Conservation (phyloP, 2,797 vertebrate species). For the Pangasius mekongensis region DNA sequence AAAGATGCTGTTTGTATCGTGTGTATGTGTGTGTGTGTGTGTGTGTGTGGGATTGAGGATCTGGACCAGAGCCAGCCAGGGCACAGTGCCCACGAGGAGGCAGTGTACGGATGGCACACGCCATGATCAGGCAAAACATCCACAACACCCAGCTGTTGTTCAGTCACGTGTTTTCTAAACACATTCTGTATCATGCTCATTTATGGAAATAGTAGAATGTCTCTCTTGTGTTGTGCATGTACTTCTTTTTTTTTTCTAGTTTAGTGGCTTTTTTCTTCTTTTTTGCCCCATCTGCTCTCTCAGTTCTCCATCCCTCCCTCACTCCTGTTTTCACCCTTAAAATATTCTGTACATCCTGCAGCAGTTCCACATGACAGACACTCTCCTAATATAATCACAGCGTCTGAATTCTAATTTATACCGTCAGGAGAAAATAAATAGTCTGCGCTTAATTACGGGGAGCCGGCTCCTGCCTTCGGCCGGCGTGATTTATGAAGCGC, state of each 20-base stretch:
- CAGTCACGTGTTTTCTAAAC: slow-evolving; percentile 59
- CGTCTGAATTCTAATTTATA: slow-evolving; percentile 98
- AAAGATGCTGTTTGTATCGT: slow-evolving; percentile 63
- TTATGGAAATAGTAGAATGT: slow-evolving; percentile 34
- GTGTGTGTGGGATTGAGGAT: slow-evolving; percentile 65
- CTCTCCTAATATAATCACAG: slow-evolving; percentile 96
- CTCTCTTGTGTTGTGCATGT: slow-evolving; percentile 4
- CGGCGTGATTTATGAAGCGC: slow-evolving; percentile 94
- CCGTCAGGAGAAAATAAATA: slow-evolving; percentile 99
- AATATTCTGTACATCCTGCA: slow-evolving; percentile 93
- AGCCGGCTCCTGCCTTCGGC: slow-evolving; percentile 86
- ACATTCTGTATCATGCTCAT: slow-evolving; percentile 59
- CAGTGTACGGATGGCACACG: slow-evolving; percentile 65
- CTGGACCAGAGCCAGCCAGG: slow-evolving; percentile 72
- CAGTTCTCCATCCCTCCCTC: slow-evolving; percentile 47
- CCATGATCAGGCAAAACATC: neutral
- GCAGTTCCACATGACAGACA: slow-evolving; percentile 93
- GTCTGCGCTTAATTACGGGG: slow-evolving; percentile 96
- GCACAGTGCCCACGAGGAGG: slow-evolving; percentile 77
- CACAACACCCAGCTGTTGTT: neutral
- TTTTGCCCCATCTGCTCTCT: slow-evolving; percentile 19
- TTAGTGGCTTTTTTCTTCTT: neutral
- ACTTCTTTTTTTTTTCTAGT: neutral
- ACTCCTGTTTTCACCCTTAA: slow-evolving; percentile 83
- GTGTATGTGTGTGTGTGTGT: slow-evolving; percentile 63